Evolutionary conservation across 1,140 invertebrate species (phyloP).

Genomic region (Drosophila saltans): DNA sequence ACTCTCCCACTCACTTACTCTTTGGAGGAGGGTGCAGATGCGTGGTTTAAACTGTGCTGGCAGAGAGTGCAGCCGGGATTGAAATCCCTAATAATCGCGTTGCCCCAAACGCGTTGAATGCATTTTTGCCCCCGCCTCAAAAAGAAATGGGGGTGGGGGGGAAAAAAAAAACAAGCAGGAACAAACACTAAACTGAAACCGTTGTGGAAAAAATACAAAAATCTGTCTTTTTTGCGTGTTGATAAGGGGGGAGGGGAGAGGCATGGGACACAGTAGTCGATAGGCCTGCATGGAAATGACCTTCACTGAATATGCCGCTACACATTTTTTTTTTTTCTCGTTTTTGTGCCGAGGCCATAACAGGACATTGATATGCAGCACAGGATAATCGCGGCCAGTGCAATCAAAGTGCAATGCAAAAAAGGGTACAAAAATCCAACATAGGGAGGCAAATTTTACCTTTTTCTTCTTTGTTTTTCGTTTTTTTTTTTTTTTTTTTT

Average conservation of each 20-base stretch:
- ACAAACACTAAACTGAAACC: conserved; percentile 18
- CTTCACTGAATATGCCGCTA: conserved; percentile 64
- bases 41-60: neutral
- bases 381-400: conserved; percentile 75
- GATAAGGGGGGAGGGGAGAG: neutral
- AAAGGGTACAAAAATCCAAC: conserved; percentile 16
- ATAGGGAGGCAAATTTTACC: conserved; percentile 5
- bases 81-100: conserved; percentile 78
- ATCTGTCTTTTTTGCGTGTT: conserved; percentile 38
- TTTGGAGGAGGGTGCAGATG: neutral
- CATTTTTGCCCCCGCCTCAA: conserved; percentile 43
- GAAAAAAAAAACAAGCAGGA: no score
- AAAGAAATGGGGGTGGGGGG: conserved; percentile 10
- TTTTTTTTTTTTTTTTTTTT: neutral
- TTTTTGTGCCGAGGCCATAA: neutral
- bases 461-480: conserved; percentile 24
- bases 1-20: neutral
- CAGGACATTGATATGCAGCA: conserved; percentile 77
- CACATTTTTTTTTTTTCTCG: conserved; percentile 15
- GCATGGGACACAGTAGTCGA: neutral
- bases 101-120: conserved; percentile 53
- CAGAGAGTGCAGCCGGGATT: conserved; percentile 71
- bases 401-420: conserved; percentile 74
- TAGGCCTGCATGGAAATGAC: conserved; percentile 63
- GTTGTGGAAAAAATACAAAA: conserved; percentile 70